These are phyloP conservation scores for Sarotherodon lohbergeri DNA, from an alignment of 2,113 vertebrate genomes.

Conservation along the genomic window DNA sequence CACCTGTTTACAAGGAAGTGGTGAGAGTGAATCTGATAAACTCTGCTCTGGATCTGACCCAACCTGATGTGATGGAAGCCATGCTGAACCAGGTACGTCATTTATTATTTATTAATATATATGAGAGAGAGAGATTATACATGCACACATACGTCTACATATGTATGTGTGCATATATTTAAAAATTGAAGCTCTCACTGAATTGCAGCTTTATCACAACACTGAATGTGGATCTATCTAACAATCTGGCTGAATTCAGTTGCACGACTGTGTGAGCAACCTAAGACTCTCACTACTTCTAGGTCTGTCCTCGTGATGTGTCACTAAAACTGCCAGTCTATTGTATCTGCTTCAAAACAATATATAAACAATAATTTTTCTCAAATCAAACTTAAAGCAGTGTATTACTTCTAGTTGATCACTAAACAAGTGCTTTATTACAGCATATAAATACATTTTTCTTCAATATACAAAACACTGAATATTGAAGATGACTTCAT, in stretches of 20 bases:
- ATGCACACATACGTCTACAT: neutral
- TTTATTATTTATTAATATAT: neutral
- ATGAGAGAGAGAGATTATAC: neutral
- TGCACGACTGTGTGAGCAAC: neutral
- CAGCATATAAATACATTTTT: neutral
- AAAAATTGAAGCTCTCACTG: neutral
- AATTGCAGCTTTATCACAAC: neutral
- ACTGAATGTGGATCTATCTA: neutral
- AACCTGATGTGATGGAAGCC: neutral
- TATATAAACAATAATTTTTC: neutral
- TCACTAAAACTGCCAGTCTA: neutral
- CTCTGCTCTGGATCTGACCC: neutral
- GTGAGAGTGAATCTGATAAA: neutral
- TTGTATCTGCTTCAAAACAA: neutral
- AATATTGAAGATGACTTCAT: neutral
- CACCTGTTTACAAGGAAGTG: neutral
- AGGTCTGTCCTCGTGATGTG: neutral
- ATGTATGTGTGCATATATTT: neutral
- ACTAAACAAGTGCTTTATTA: neutral
- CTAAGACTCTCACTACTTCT: neutral
- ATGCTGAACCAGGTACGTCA: neutral
- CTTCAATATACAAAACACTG: neutral
- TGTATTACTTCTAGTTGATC: neutral
- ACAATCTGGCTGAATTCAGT: neutral
- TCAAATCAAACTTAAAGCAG: neutral